phyloP scores from a whole-genome alignment of 2,113 vertebrate species.

The Otocyon megalotis region DNA sequence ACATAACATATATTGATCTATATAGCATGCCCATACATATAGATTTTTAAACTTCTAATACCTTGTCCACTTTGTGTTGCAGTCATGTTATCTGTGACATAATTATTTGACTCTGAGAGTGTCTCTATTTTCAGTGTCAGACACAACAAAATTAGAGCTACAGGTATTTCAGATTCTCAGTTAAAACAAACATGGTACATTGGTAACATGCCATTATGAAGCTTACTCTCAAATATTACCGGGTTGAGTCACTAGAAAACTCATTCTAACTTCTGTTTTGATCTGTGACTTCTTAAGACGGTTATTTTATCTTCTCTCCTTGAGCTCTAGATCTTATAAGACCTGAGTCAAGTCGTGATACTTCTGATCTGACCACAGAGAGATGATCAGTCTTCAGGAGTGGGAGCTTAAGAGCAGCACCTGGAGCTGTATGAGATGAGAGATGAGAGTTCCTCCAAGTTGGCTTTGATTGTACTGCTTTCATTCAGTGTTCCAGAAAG shows the following conservation, averaged over 20 bases:
- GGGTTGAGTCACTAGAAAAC: background rate
- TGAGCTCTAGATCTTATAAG: background rate
- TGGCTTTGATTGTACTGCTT: background rate
- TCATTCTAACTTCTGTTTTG: background rate
- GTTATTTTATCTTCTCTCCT: constrained; percentile 19
- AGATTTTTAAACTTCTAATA: background rate
- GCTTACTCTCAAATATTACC: background rate
- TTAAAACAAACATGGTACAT: background rate
- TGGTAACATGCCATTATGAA: background rate
- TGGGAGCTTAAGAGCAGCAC: background rate
- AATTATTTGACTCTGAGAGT: background rate
- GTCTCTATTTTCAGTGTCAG: background rate
- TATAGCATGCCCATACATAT: background rate
- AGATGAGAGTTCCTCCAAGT: constrained; percentile 15
- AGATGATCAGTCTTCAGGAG: background rate
- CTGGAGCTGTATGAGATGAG: background rate
- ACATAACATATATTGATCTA: background rate
- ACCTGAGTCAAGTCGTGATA: constrained; percentile 5
- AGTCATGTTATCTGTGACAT: background rate
- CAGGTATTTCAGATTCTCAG: background rate
- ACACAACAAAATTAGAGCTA: background rate
- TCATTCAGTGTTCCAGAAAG: background rate
- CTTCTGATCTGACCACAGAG: background rate
- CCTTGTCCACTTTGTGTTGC: background rate
- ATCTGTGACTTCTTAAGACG: constrained; percentile 32